Percentiles rank a stretch among this genome's conserved stretches.
These are phyloP conservation scores for Callopanchax toddi DNA, from an alignment of 2,113 vertebrate genomes.

Conservation along the genomic window DNA sequence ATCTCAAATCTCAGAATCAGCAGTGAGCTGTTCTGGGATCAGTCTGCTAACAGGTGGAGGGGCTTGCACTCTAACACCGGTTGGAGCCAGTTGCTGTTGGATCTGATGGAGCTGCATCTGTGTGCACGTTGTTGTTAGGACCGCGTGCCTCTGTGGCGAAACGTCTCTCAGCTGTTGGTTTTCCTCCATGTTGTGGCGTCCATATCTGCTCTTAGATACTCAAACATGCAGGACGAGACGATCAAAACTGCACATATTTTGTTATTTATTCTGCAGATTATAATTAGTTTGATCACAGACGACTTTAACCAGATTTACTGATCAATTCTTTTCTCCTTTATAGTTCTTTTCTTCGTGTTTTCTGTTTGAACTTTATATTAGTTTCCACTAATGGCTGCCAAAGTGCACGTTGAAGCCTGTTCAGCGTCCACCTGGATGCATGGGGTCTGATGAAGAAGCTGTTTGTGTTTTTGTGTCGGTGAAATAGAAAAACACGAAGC, in stretches of 20 bases:
- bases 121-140: slow-evolving; percentile 28
- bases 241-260: background rate
- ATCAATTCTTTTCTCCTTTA: too few relatives aligned
- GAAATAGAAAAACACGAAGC: too few relatives aligned
- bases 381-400: too few relatives aligned
- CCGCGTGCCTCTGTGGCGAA: slow-evolving; percentile 34
- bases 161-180: slow-evolving; percentile 57
- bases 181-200: slow-evolving; percentile 11
- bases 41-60: slow-evolving; percentile 55
- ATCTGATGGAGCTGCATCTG: slow-evolving; percentile 30
- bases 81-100: slow-evolving; percentile 26
- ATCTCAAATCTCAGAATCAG: background rate
- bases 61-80: slow-evolving; percentile 4
- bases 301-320: too few relatives aligned
- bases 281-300: background rate
- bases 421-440: too few relatives aligned
- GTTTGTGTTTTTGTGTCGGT: too few relatives aligned
- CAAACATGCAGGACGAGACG: background rate
- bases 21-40: slow-evolving; percentile 22
- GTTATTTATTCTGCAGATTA: background rate
- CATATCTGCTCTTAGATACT: slow-evolving; percentile 5
- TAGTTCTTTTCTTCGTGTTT: too few relatives aligned
- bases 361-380: too few relatives aligned
- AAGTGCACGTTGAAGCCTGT: too few relatives aligned
- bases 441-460: too few relatives aligned